phyloP scores from a whole-genome alignment of 2,113 vertebrate species.

The Alligator mississippiensis region DNA sequence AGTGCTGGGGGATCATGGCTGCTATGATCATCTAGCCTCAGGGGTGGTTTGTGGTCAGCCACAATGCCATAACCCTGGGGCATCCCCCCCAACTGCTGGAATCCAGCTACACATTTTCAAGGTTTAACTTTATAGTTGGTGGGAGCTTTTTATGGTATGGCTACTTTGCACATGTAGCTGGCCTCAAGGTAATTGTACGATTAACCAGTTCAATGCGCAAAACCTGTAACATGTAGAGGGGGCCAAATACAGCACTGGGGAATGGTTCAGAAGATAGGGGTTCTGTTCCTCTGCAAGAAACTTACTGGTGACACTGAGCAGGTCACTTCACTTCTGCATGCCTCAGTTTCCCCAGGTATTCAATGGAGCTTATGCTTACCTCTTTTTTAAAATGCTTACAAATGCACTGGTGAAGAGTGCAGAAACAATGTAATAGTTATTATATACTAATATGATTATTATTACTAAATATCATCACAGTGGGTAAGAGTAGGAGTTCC shows the following conservation, averaged over 20 bases:
- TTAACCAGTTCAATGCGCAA: no score
- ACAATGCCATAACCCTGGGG: no score
- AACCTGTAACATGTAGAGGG: neutral
- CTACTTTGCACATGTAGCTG: no score
- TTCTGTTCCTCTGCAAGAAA: neutral
- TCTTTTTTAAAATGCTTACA: neutral
- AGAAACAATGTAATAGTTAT: neutral
- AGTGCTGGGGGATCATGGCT: no score
- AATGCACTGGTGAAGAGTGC: neutral
- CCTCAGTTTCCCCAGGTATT: neutral
- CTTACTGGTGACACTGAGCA: neutral
- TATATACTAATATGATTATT: neutral
- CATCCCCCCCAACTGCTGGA: no score
- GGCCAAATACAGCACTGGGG: neutral
- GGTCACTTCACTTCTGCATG: neutral
- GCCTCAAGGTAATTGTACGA: no score
- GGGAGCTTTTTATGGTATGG: no score
- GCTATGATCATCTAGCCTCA: no score
- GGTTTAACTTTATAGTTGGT: no score
- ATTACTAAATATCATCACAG: no score
- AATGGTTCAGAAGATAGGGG: neutral
- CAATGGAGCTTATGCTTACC: neutral
- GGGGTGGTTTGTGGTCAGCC: no score
- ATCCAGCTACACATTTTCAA: no score
- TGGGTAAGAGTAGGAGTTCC: neutral